phyloP scores from a whole-genome alignment of 53 echinoderm and acorn worm genomes.

The Astropecten irregularis region DNA sequence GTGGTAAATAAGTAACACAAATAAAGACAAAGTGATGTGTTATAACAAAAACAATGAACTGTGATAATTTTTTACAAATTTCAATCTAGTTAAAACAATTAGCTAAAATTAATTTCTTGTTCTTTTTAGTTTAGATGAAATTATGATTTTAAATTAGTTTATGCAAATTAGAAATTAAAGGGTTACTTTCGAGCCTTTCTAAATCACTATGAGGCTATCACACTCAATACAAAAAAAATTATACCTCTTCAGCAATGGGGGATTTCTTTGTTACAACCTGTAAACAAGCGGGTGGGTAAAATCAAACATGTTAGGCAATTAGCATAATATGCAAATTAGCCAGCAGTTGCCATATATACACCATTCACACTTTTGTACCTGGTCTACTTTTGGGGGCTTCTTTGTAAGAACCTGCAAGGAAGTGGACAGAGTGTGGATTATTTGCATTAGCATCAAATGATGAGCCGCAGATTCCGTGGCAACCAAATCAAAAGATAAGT shows the following conservation, averaged over 20 bases:
- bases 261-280: conserved; percentile 90
- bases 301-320: not conserved
- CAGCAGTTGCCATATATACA: conserved; percentile 22
- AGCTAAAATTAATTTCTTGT: no score
- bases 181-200: conserved; percentile 15
- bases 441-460: conserved; percentile 21
- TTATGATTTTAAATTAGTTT: no score
- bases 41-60: no score
- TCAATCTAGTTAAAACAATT: no score
- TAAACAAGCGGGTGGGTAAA: not conserved
- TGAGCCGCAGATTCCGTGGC: conserved; percentile 25
- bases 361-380: conserved; percentile 4
- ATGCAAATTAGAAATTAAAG: no score
- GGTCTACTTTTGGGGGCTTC: conserved; percentile 55
- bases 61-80: no score
- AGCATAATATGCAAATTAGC: conserved; percentile 55
- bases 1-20: no score
- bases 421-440: conserved; percentile 37
- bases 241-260: conserved; percentile 86
- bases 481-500: conserved; percentile 7
- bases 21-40: no score
- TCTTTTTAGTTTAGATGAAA: no score
- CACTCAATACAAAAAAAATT: not conserved
- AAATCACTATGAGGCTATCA: not conserved
- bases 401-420: conserved; percentile 45